A percentile compares a stretch with the other conserved stretches of the same genome.
These are phyloP conservation scores for Myodes glareolus DNA, from an alignment of 2,113 vertebrate genomes.

Conservation along the genomic window DNA sequence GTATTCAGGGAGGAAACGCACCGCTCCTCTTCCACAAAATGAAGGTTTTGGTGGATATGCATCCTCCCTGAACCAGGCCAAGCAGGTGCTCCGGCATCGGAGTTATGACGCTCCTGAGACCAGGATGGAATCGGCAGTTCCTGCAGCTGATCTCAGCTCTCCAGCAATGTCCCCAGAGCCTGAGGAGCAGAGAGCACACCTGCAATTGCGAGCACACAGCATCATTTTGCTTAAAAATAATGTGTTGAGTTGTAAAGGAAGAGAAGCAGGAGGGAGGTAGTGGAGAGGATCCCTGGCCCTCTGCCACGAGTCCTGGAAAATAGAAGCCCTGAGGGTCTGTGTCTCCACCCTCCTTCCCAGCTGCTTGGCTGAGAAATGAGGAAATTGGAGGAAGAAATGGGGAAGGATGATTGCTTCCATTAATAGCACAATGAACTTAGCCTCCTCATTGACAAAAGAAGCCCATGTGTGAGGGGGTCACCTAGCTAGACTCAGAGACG, in stretches of 20 bases:
- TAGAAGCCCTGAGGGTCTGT: not conserved
- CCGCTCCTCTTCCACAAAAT: no score
- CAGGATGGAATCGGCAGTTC: no score
- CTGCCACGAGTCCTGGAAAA: not conserved
- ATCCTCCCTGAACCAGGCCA: not conserved
- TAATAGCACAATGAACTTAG: accelerated
- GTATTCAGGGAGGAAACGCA: accelerated
- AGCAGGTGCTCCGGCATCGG: not conserved
- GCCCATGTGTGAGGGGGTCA: not conserved
- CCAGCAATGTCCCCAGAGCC: not conserved
- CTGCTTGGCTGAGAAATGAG: not conserved
- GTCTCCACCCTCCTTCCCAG: not conserved
- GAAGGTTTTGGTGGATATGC: not conserved
- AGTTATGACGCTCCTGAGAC: not conserved
- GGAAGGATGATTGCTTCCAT: no score
- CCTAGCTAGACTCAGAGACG: not conserved
- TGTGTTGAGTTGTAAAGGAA: not conserved
- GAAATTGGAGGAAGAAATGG: not conserved
- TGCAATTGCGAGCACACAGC: not conserved
- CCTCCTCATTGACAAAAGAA: no score
- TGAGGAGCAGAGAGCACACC: not conserved
- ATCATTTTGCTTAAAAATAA: not conserved
- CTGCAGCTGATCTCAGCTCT: not conserved
- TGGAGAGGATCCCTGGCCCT: not conserved
- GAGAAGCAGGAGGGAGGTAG: not conserved